phyloP scores from a whole-genome alignment of 2,797 vertebrate species.

The Malurus splendens region DNA sequence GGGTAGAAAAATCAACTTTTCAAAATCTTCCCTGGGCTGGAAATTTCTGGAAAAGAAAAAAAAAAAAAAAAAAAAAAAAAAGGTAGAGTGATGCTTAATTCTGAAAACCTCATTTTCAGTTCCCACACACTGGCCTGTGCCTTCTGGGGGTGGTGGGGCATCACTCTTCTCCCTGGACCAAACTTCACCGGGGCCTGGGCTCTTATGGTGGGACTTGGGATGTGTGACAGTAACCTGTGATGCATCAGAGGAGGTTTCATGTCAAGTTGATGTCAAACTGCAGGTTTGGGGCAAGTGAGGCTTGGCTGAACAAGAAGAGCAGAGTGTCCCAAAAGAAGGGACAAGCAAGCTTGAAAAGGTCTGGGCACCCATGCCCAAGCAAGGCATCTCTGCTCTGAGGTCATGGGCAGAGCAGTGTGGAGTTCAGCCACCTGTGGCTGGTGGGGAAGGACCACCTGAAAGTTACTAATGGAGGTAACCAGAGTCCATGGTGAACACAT shows the following conservation, averaged over 20 bases:
- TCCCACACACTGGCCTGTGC: accelerated
- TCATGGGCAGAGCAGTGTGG: accelerated
- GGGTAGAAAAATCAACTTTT: background rate
- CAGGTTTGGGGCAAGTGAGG: background rate
- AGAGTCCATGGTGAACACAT: background rate
- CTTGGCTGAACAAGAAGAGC: background rate
- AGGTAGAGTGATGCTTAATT: background rate
- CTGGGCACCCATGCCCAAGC: background rate
- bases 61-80: background rate
- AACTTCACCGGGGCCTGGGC: background rate
- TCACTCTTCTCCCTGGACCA: background rate
- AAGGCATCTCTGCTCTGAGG: background rate
- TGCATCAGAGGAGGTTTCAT: background rate
- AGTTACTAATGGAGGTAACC: background rate
- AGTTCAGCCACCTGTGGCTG: background rate
- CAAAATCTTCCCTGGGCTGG: background rate
- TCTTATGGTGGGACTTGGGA: background rate
- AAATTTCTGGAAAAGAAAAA: background rate
- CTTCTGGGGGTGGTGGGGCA: background rate
- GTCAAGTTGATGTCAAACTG: background rate
- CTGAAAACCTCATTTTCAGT: background rate
- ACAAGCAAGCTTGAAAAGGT: background rate
- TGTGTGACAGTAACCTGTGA: accelerated
- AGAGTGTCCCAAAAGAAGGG: background rate
- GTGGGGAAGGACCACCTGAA: background rate